Conservation (phyloP, 2,888 invertebrate genomes). For the Amorpha juglandis region DNA sequence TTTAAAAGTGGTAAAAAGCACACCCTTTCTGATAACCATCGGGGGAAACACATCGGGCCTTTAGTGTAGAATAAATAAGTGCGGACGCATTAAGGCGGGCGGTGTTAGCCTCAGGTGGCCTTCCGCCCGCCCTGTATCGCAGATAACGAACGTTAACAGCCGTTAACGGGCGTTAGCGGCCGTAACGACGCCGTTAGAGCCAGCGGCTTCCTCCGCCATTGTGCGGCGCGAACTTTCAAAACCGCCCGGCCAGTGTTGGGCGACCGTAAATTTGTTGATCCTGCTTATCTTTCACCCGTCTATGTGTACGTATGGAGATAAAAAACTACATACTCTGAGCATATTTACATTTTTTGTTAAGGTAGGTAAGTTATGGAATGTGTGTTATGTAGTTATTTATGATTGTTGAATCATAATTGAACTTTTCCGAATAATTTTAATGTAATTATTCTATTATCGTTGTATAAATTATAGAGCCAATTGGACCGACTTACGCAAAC, state of each 20-base stretch:
- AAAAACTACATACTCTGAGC: not conserved
- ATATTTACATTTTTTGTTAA: not conserved
- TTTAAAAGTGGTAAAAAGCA: slow-evolving; percentile 26
- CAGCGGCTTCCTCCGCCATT: slow-evolving; percentile 76
- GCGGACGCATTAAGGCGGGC: slow-evolving; percentile 81
- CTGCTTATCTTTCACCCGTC: slow-evolving; percentile 39
- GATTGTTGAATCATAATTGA: no score
- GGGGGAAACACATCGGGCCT: slow-evolving; percentile 73
- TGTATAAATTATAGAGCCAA: no score
- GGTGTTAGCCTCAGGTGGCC: slow-evolving; percentile 74
- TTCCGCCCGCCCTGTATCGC: slow-evolving; percentile 77
- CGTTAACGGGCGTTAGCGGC: slow-evolving; percentile 70
- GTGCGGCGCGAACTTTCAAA: slow-evolving; percentile 60
- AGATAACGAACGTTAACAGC: slow-evolving; percentile 64
- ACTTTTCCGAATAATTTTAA: no score
- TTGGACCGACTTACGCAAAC: no score
- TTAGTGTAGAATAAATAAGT: slow-evolving; percentile 76
- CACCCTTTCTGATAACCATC: slow-evolving; percentile 55
- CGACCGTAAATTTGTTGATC: slow-evolving; percentile 59
- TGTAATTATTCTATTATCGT: no score
- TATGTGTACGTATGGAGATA: not conserved
- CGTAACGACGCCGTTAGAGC: slow-evolving; percentile 79
- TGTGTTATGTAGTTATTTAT: not conserved
- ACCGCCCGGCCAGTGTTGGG: slow-evolving; percentile 44
- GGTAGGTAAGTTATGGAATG: not conserved